A percentile compares a stretch with the other conserved stretches of the same genome.
These are phyloP conservation scores for Ptychadena robeensis DNA, from an alignment of 2,797 vertebrate species.

Conservation along the genomic window DNA sequence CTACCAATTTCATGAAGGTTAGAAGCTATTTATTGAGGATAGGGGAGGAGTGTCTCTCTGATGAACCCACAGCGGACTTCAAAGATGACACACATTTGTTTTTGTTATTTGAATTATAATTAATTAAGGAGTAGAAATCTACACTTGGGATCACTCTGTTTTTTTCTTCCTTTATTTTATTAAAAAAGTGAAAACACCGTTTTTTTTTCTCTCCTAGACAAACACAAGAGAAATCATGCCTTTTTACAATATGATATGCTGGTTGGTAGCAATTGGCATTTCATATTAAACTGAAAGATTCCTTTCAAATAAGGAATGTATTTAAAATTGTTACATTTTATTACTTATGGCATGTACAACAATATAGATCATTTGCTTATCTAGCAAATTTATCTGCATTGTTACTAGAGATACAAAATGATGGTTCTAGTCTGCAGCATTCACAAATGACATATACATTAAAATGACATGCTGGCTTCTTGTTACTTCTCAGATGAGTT, in stretches of 20 bases:
- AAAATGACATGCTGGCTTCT: slow-evolving; percentile 7
- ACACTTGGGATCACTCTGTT: too few species aligned
- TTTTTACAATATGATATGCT: background rate
- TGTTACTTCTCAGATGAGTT: slow-evolving; percentile 19
- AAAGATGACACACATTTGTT: too few species aligned
- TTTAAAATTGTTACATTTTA: background rate
- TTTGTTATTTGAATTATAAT: too few species aligned
- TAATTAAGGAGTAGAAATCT: too few species aligned
- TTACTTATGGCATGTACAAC: background rate
- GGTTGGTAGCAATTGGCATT: background rate
- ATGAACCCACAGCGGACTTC: too few species aligned
- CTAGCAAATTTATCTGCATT: background rate
- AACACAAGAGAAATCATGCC: too few species aligned
- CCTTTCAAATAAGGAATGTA: background rate
- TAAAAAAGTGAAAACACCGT: too few species aligned
- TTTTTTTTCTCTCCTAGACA: too few species aligned
- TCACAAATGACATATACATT: slow-evolving; percentile 18
- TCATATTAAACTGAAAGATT: background rate
- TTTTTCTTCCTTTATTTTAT: too few species aligned
- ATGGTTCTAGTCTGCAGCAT: slow-evolving; percentile 1
- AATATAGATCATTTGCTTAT: background rate
- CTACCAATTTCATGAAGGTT: too few species aligned
- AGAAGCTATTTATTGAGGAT: too few species aligned
- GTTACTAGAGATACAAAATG: background rate
- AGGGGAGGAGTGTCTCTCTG: too few species aligned